Evolutionary conservation across 2,797 vertebrate species (phyloP).

Genomic region (Dendrocincla tyrannina): DNA sequence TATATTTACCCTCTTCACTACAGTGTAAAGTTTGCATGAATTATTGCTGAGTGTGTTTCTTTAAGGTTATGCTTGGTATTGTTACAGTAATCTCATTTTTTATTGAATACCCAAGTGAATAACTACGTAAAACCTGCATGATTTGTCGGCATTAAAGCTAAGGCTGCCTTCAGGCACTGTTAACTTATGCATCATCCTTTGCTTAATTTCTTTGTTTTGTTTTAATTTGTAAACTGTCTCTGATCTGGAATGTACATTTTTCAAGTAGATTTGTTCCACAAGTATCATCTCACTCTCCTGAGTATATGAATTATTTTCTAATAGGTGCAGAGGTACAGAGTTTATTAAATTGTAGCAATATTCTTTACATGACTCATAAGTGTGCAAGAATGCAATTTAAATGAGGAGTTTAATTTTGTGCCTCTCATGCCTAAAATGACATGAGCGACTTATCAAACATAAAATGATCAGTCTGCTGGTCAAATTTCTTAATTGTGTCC

Average conservation of each 20-base stretch:
- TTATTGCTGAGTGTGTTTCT: conserved; percentile 28
- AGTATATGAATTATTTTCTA: conserved; percentile 36
- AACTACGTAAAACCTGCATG: conserved; percentile 33
- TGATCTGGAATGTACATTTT: conserved; percentile 49
- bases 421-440: neutral
- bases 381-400: conserved; percentile 28
- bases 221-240: conserved; percentile 70
- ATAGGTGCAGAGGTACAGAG: conserved; percentile 5
- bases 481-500: neutral
- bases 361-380: conserved; percentile 23
- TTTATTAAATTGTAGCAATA: conserved; percentile 45
- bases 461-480: neutral
- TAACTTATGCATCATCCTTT: conserved; percentile 63
- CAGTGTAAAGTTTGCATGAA: neutral
- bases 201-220: conserved; percentile 68
- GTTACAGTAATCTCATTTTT: conserved; percentile 50
- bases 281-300: conserved; percentile 36
- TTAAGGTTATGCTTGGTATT: conserved; percentile 31
- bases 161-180: conserved; percentile 51
- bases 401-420: conserved; percentile 33
- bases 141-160: conserved; percentile 58
- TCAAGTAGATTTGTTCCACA: conserved; percentile 38
- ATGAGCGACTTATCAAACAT: neutral
- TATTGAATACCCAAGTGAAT: conserved; percentile 46
- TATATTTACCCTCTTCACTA: neutral